Percentiles rank a stretch among this genome's conserved stretches.
phyloP scores from a whole-genome alignment of 2,113 vertebrate genomes.

The Hystrix brachyura region DNA sequence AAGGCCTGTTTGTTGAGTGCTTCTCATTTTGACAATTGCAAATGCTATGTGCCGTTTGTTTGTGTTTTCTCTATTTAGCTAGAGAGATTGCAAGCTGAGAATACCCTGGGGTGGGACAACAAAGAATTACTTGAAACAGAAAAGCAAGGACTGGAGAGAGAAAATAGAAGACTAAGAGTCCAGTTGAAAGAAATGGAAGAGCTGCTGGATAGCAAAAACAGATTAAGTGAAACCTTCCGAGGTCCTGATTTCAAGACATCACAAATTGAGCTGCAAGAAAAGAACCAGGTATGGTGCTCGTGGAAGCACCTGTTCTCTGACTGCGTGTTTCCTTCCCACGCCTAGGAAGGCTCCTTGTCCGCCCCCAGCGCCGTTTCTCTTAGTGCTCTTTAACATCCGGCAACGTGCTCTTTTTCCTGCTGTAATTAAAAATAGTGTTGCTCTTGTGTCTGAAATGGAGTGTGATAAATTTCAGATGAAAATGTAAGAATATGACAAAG shows the following conservation, averaged over 20 bases:
- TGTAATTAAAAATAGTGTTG: background rate
- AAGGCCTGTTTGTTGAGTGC: background rate
- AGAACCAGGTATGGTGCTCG: slow-evolving; percentile 18
- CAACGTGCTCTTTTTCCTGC: background rate
- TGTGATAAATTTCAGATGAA: background rate
- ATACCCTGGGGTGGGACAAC: slow-evolving; percentile 69
- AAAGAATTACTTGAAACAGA: slow-evolving; percentile 67
- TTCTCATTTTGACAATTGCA: background rate
- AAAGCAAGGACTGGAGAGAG: slow-evolving; percentile 81
- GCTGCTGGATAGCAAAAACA: slow-evolving; percentile 44
- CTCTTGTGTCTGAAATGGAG: background rate
- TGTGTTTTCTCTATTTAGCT: slow-evolving; percentile 70
- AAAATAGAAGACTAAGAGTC: slow-evolving; percentile 79
- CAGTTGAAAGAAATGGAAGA: slow-evolving; percentile 81
- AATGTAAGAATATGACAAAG: background rate
- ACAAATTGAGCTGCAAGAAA: background rate
- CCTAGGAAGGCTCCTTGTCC: background rate
- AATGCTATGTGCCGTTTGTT: background rate
- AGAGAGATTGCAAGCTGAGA: slow-evolving; percentile 76
- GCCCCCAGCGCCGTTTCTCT: background rate
- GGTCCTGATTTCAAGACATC: slow-evolving; percentile 34
- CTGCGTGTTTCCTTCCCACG: fast-evolving
- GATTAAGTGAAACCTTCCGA: background rate
- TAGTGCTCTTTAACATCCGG: background rate
- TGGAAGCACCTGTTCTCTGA: background rate